These are phyloP conservation scores for Callyntrura sp. DNA, from an alignment of 2,888 invertebrate species.

Conservation along the genomic window DNA sequence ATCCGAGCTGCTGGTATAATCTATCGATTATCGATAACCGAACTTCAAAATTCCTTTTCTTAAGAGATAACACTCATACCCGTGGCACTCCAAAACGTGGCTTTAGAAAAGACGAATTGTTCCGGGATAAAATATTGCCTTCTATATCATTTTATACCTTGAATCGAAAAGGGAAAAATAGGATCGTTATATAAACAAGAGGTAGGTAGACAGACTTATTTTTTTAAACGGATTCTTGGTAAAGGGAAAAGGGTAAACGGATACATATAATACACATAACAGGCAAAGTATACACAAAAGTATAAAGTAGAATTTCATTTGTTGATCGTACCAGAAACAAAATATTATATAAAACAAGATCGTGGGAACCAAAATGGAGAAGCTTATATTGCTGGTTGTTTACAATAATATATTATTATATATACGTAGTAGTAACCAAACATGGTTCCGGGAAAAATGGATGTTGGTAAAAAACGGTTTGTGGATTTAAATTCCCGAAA, in stretches of 20 bases:
- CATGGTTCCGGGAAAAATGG: too few species aligned
- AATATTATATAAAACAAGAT: constrained; percentile 61
- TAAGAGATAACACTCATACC: too few species aligned
- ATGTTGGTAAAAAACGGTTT: too few species aligned
- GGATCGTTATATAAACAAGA: constrained; percentile 42
- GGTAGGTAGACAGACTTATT: background rate
- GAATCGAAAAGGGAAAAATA: constrained; percentile 1
- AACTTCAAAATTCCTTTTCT: too few species aligned
- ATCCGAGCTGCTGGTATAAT: too few species aligned
- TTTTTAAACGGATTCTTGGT: background rate
- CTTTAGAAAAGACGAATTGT: background rate
- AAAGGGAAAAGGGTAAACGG: constrained; percentile 7
- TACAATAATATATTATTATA: constrained; percentile 13
- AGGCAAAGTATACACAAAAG: constrained; percentile 34
- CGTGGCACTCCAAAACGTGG: too few species aligned
- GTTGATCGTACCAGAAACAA: constrained; percentile 65
- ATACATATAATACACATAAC: constrained; percentile 64
- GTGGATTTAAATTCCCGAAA: too few species aligned
- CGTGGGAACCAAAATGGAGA: constrained; percentile 60
- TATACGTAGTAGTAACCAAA: background rate
- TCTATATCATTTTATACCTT: background rate
- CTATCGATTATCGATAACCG: too few species aligned
- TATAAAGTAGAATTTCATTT: constrained; percentile 62
- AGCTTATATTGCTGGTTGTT: constrained; percentile 49
- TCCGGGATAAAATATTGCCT: background rate